Evolutionary conservation across 2,113 vertebrate genomes (phyloP), one percentile per base, ranked within the genome.

Genomic region (Lycaon pictus): DNA sequence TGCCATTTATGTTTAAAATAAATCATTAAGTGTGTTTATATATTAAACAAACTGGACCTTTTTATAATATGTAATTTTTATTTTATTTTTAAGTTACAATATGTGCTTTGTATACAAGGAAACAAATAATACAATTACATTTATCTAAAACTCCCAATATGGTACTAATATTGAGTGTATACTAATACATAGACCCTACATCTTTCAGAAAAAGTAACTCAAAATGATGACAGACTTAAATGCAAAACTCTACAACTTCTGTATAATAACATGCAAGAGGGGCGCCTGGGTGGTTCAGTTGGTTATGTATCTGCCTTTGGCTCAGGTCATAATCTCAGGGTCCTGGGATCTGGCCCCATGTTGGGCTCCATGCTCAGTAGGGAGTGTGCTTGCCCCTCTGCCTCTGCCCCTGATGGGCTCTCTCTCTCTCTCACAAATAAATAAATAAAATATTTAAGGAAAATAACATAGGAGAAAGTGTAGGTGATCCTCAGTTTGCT

Each of bases 11-110:
- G 53, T 84, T 72, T 62, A 72, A 93, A 95, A 60, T 35, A 90
- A 48, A 90, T 23, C 10, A 79, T 48, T 87, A 58, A 22, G 22
- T 71, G 27, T 35, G 23, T 58, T 87, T 88, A 62, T 32, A 60
- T 69, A 71, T 60, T 67, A 95, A 84, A 90, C 48, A 96, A 16
- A 94, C 2, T 60, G 65, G 51, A 48, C 29, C 10, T 69, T 89
- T 95, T 94, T 87, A 35, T 8, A 88, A 29, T 83, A 81, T 53
- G n/a, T 80, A 92, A 76, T 53, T 85, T 93, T 94, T 95, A 77
- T 69, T 84, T 90, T 85, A 81, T 82, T 87, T 85, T 62, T 32
- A 72, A 90, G 35, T 76, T 81, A 90, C n/a, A 88, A 32, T 69
- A 74, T 43, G 2, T 12, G 8, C 74, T 83, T 2, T 56, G 11